Conservation (phyloP, 2,888 invertebrate genomes). For the Pandemis heparana region DNA sequence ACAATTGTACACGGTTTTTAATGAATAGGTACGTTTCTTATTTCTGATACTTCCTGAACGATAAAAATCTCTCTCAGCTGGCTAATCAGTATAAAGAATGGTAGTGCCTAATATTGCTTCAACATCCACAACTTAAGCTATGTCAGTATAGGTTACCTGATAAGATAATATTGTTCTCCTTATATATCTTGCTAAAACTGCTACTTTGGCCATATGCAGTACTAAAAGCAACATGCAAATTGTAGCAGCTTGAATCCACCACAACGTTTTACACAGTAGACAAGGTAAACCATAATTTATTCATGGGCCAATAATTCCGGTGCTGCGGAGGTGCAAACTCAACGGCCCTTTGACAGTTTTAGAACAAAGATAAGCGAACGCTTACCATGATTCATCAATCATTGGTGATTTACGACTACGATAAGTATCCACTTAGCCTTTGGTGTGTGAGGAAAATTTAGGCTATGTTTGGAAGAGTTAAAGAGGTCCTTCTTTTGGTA, state of each 20-base stretch:
- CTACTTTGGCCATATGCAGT: too few relatives aligned
- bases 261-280: not conserved
- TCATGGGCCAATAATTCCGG: not conserved
- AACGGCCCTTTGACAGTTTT: constrained; percentile 11
- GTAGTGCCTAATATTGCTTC: too few relatives aligned
- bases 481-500: not conserved
- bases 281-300: constrained; percentile 7
- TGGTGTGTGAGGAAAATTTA: constrained; percentile 21
- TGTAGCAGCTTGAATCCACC: not conserved
- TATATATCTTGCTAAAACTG: too few relatives aligned
- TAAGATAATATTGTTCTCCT: too few relatives aligned
- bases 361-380: constrained; percentile 14
- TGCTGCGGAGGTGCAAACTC: constrained; percentile 10
- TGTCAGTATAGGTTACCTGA: too few relatives aligned
- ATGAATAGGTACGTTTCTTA: too few relatives aligned
- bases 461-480: not conserved
- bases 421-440: constrained; percentile 25
- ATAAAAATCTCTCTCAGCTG: too few relatives aligned
- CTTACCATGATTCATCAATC: constrained; percentile 28
- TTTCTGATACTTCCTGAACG: too few relatives aligned
- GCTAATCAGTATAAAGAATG: too few relatives aligned
- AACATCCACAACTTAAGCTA: too few relatives aligned
- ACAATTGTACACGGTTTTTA: too few relatives aligned
- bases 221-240: not conserved
- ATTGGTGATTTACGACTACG: constrained; percentile 29